Conservation (phyloP, 2,888 invertebrate genomes). For the Gryllus longicercus region DNA sequence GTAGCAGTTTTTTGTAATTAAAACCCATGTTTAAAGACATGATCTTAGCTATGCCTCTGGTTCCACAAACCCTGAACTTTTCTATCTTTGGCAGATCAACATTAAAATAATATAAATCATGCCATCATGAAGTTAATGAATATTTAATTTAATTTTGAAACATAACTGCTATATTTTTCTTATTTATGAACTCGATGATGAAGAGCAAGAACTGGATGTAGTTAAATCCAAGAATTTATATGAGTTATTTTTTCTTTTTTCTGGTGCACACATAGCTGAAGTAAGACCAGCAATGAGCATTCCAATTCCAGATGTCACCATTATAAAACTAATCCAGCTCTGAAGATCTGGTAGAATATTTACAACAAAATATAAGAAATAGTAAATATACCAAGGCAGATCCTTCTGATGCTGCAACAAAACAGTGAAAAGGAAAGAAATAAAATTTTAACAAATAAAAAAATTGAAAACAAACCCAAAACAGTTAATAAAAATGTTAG, state of each 20-base stretch:
- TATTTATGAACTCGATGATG: background rate
- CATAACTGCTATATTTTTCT: no score
- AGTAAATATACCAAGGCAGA: constrained; percentile 52
- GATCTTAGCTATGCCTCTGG: no score
- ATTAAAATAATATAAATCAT: no score
- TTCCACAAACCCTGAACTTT: no score
- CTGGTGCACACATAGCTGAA: constrained; percentile 22
- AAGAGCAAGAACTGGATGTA: background rate
- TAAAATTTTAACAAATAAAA: no score
- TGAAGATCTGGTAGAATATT: constrained; percentile 54
- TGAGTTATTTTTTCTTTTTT: background rate
- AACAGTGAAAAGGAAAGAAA: constrained; percentile 25
- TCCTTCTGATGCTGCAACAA: constrained; percentile 57
- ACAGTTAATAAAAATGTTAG: constrained; percentile 11
- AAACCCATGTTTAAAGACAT: no score
- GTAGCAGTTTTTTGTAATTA: no score
- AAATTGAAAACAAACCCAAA: no score
- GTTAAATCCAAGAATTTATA: background rate
- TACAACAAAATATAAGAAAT: constrained; percentile 52
- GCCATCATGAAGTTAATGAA: no score
- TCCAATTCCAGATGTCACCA: constrained; percentile 25
- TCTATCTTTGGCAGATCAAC: no score
- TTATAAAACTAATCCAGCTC: constrained; percentile 25
- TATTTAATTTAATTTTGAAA: no score
- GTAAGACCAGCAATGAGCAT: constrained; percentile 23